Base-by-base conservation (phyloP, 2,113 vertebrate genomes). In the Sciurus niger region DNA sequence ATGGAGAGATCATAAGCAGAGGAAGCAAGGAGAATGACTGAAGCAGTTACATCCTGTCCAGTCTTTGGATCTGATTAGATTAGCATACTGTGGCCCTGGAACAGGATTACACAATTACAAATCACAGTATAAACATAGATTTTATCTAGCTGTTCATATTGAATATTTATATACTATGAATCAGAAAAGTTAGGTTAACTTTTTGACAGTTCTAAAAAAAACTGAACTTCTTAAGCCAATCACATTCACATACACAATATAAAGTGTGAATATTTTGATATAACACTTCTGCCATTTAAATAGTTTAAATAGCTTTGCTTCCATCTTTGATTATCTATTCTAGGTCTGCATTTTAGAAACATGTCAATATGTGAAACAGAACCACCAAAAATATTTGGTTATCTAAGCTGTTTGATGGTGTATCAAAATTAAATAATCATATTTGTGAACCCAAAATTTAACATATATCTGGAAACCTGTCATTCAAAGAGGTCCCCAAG, bases 341-440 rank as follows among this genome's bases (percentile, higher is more conserved):
- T 37, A 85, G 28, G 18, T 63, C 63, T 82, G 0, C 53, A 68
- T 65, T 97, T 90, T 94, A 77, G n/a, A 90, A 83, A 43, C 18
- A 70, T 53, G 58, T 24, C 83, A 77, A 10, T 85, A 88, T 91
- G 91, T 93, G 88, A 90, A 85, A 89, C 25, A 37, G 55, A 95
- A 84, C 32, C 48, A 63, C 73, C 58, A 32, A 67, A 94, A 79
- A 89, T 20, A 30, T 43, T 95, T 90, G 58, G n/a, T 92, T 91
- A 53, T 92, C 72, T 92, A 65, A 67, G 28, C 25, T 78, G 25
- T 89, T 51, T 96, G 72, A 48, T 90, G 37, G 16, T 48, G 18
- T 84, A 65, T 93, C 94, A 93, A 82, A 93, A 93, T 93, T 93
- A 30, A 11, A 96, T 43, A 72, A 34, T 77, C 10, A 70, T 1